Evolutionary conservation across 2,888 invertebrate genomes (phyloP), one percentile per base, ranked within the genome.

Genomic region (Drosophila subsilvestris): DNA sequence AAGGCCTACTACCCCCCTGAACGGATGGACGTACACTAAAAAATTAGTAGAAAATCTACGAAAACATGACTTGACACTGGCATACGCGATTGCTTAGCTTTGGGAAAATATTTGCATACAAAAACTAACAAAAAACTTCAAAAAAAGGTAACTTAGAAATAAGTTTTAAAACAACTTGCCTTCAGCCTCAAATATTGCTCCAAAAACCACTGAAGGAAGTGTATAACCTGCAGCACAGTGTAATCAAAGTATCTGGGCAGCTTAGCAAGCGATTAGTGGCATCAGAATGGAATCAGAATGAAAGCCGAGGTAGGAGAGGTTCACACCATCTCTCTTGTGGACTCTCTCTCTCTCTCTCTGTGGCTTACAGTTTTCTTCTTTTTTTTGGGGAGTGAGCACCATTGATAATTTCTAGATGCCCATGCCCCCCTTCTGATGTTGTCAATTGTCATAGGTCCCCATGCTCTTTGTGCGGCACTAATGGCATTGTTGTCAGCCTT

Each of bases 401-500:
- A 80, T 73, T 80, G 82, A 80, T 78, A 80, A 63, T 20, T 55
- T 53, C 71, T 49, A 59, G 63, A 59, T 49, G 58, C 66, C 79
- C 57, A 68, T 49, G n/a, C 44, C 42, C 61, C 43, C 56, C 53
- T 50, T 53, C 27, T 44, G 63, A 47, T 65, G 67, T 67, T 82
- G 80, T 82, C 77, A 82, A 82, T 85, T 85, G 80, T 79, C 78
- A 69, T 61, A 43, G 67, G 14, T 6, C 1, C 7, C 69, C 58
- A 32, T 71, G 59, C 67, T 82, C 70, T 82, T 83, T 85, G 82
- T 85, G 45, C 55, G 51, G 58, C 42, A 63, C 83, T 83, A 83
- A 83, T 83, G 85, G 85, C 60, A 82, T 83, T 83, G 83, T 83
- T 82, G 85, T 80, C 85, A 79, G 74, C 79, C 66, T 72, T 60